phyloP scores from a whole-genome alignment of 2,113 vertebrate species.

The Tor tambroides region DNA sequence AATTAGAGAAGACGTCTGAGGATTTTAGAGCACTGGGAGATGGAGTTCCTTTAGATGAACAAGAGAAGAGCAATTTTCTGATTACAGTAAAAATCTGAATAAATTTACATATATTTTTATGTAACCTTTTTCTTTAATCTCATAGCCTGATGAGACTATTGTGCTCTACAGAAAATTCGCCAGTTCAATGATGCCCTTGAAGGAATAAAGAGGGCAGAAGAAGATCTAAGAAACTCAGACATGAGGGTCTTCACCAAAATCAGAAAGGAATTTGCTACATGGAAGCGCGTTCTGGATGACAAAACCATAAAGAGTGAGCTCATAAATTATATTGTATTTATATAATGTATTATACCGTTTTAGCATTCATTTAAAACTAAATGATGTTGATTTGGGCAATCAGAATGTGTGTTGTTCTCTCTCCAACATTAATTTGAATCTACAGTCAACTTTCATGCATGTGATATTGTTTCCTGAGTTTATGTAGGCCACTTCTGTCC shows the following conservation, averaged over 20 bases:
- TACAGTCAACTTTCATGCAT: not conserved
- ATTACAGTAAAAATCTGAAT: slow-evolving; percentile 37
- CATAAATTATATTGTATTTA: not conserved
- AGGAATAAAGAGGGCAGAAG: slow-evolving; percentile 64
- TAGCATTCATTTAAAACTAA: not conserved
- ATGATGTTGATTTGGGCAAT: not conserved
- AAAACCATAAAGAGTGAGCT: slow-evolving; percentile 59
- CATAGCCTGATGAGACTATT: not conserved
- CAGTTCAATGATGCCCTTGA: slow-evolving; percentile 67
- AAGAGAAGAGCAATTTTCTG: slow-evolving; percentile 45
- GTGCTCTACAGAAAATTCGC: slow-evolving; percentile 71
- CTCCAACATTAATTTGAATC: not conserved
- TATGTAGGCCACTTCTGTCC: not conserved
- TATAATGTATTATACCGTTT: not conserved
- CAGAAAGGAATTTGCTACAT: slow-evolving; percentile 63
- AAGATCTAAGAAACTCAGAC: not conserved
- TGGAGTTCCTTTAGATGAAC: slow-evolving; percentile 49
- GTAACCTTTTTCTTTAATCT: not conserved
- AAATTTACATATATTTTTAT: not conserved
- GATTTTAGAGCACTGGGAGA: slow-evolving; percentile 45
- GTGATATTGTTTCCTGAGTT: not conserved
- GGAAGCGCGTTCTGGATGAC: slow-evolving; percentile 28
- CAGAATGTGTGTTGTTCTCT: not conserved
- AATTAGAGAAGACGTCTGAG: slow-evolving; percentile 30
- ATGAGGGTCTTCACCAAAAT: slow-evolving; percentile 69